Percentiles rank a stretch among this genome's conserved stretches.
Evolutionary conservation across 2,888 invertebrate species (phyloP).

Genomic region (Rotaria macrura): DNA sequence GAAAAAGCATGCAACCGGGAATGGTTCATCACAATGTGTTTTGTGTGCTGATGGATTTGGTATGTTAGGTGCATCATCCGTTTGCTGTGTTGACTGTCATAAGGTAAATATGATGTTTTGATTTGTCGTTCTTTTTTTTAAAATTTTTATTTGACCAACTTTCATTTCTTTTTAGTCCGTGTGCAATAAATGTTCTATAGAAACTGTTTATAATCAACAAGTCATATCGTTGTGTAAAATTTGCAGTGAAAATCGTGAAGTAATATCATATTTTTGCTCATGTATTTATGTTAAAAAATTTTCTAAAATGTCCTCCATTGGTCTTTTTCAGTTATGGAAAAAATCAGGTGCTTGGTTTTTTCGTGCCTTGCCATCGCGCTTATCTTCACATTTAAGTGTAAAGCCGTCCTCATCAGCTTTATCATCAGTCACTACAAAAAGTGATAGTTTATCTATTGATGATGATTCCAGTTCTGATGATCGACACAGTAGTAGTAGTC

Average conservation of each 20-base stretch:
- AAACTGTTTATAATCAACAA: constrained; percentile 27
- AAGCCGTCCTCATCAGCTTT: neutral
- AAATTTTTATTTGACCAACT: neutral
- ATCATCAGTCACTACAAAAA: neutral
- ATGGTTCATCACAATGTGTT: constrained; percentile 24
- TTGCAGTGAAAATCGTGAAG: constrained; percentile 34
- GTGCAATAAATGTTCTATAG: constrained; percentile 32
- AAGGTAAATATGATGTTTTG: neutral
- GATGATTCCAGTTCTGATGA: constrained; percentile 13
- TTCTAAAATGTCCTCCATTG: neutral
- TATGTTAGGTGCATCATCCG: constrained; percentile 25
- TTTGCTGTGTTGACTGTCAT: constrained; percentile 23
- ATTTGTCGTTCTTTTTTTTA: neutral
- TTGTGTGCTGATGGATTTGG: constrained; percentile 32
- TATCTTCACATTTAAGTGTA: neutral
- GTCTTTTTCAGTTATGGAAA: constrained; percentile 25
- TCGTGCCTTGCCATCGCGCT: neutral
- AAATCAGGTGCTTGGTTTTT: constrained; percentile 34
- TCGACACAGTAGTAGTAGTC: neutral
- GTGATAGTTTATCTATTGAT: neutral
- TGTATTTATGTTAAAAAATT: no score
- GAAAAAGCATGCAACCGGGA: constrained; percentile 24
- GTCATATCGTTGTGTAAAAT: constrained; percentile 31
- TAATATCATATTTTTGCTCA: neutral
- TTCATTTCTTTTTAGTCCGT: neutral